Evolutionary conservation across 2,888 invertebrate species (phyloP), one percentile per base, ranked within the genome.

Genomic region (Dicyrtoma fusca): DNA sequence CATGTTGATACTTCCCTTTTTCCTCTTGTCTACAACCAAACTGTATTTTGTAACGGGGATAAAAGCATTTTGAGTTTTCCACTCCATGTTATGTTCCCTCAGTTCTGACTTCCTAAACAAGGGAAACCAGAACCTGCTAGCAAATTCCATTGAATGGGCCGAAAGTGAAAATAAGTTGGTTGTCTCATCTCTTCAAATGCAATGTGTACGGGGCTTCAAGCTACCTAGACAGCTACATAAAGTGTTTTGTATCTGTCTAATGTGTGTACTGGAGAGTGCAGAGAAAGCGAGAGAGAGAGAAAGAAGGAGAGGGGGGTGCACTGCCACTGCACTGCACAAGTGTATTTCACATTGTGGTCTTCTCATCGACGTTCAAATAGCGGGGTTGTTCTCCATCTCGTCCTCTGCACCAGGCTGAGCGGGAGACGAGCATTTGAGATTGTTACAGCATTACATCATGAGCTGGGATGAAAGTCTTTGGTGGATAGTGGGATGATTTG

Each of bases 401-500:
- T 21, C 26, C n/a, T 45, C 42, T 44, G 42, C 47, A 49, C 23
- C 49, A 26, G 47, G 11, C 34, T 34, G 34, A 34, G 34, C 3
- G 34, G 34, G 26, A 42, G 61, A 34, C 3, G 61, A 14, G 44
- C 19, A n/a, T 34, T 14, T 61, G 61, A 61, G 61, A 44, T 61
- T 61, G 61, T 61, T 59, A 25, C 61, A 42, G 42, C 61, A 59
- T 59, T 25, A 34, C 26, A 61, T 61, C 25, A 61, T 64, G 68
- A 44, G 57, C 25, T 26, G 57, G 57, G 57, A 68, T 68, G 68
- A 68, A 68, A 68, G 68, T 57, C 53, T 68, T 53, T 21, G 51
- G 66, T 53, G 66, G 25, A 66, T 49, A 51, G 44, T 66, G 66
- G 42, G 53, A 68, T 68, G 68, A 68, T 55, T 57, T 68, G 68